Percentiles rank a stretch among this genome's conserved stretches.
phyloP scores from a whole-genome alignment of 2,888 invertebrate species.

The Neelides folsomi region DNA sequence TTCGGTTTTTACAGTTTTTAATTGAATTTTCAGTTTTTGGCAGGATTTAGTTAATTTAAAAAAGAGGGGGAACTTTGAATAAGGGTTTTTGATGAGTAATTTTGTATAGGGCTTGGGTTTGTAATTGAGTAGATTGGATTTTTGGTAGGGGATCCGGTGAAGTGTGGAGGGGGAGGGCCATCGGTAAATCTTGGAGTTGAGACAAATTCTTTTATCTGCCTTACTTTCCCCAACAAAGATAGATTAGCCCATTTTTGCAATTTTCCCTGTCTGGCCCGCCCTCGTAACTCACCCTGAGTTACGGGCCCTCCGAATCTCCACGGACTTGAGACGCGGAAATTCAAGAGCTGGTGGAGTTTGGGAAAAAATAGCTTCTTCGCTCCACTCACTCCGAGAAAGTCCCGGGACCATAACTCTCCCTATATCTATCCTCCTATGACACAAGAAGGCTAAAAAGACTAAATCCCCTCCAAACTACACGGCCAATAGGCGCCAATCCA shows the following conservation, averaged over 20 bases:
- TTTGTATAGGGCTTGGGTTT: conserved; percentile 5
- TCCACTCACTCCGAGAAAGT: conserved; percentile 8
- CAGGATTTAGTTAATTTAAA: conserved; percentile 5
- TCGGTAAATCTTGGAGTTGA: conserved; percentile 33
- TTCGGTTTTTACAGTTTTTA: too few relatives aligned
- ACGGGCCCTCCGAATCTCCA: conserved; percentile 43
- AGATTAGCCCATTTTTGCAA: conserved; percentile 83
- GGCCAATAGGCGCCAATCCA: neutral
- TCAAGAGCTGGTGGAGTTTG: conserved; percentile 21
- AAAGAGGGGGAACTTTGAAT: neutral
- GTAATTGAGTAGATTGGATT: neutral
- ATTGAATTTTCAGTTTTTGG: neutral
- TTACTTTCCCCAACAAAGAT: conserved; percentile 56
- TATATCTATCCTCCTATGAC: neutral
- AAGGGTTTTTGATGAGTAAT: conserved; percentile 4
- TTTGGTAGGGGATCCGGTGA: conserved; percentile 20
- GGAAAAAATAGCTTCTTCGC: conserved; percentile 18
- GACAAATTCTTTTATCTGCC: conserved; percentile 35
- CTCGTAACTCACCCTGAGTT: conserved; percentile 74
- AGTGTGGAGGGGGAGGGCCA: conserved; percentile 12
- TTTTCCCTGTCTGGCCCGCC: conserved; percentile 81
- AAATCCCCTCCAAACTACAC: neutral
- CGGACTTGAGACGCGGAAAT: conserved; percentile 33
- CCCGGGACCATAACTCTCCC: neutral
- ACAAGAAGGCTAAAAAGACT: neutral